Conservation (phyloP, 2,888 invertebrate species). For the Lordiphosa fenestrarum region DNA sequence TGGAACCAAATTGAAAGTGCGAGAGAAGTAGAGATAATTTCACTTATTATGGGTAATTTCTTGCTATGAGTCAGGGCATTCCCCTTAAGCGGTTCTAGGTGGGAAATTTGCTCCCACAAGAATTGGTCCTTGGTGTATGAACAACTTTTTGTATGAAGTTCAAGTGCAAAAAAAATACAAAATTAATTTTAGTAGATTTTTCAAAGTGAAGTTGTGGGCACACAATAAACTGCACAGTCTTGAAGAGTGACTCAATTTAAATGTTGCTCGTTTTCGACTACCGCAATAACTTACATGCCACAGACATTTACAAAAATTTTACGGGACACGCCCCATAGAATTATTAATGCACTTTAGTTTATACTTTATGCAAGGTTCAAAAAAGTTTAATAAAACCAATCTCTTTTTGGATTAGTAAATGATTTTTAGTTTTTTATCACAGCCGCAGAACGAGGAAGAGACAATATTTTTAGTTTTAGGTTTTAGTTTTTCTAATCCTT, state of each 20-base stretch:
- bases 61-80: constrained; percentile 25
- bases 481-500: constrained; percentile 27
- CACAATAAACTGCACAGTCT: not conserved
- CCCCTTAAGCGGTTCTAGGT: constrained; percentile 32
- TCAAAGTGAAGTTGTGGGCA: not conserved
- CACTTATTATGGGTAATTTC: constrained; percentile 67
- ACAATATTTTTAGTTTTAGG: too few relatives aligned
- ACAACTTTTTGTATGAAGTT: constrained; percentile 61
- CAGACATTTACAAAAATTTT: constrained; percentile 46
- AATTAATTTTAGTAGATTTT: constrained; percentile 21
- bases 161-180: constrained; percentile 58
- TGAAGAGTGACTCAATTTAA: not conserved
- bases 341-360: not conserved
- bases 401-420: too few relatives aligned
- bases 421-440: not conserved
- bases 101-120: constrained; percentile 54
- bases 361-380: not conserved
- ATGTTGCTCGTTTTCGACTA: not conserved
- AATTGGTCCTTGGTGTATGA: constrained; percentile 48
- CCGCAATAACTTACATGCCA: constrained; percentile 53
- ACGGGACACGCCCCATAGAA: constrained; percentile 37
- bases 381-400: not conserved
- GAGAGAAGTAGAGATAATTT: constrained; percentile 21
- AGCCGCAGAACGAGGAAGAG: not conserved
- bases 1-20: constrained; percentile 11